Evolutionary conservation across 2,888 invertebrate species (phyloP), one percentile per base, ranked within the genome.

Genomic region (Parnassius apollo): DNA sequence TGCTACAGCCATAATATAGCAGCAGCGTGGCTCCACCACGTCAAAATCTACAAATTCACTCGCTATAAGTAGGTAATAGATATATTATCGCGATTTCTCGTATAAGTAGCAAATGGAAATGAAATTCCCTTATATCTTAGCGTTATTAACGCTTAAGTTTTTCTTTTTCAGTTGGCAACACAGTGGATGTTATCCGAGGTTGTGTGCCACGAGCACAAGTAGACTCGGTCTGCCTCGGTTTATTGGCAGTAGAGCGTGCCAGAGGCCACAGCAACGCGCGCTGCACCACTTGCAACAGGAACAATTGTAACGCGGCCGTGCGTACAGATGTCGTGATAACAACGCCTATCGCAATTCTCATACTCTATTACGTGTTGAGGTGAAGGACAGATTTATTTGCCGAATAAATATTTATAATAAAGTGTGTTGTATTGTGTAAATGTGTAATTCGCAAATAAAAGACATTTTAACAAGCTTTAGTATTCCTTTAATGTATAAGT

Each of bases 201-300:
- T 92, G 92, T 68, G 77, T 91, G 9, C 88, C 91, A 0, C 76
- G 75, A 63, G 77, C 74, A 2, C 87, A 89, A 66, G 81, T 88
- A 8, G 91, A 92, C 70, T 86, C 86, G 0, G 87, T 91, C 46
- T 92, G 92, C 71, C 73, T 83, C 25, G 84, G 81, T 18, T 75
- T 92, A 3, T 79, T 78, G 0, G 86, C 90, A 0, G 82, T 90
- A 0, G 88, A 92, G 64, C 77, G 88, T 68, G 87, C 91, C 9
- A 79, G 92, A 59, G 87, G 89, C 0, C 91, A 92, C 72, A 90
- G 88, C 67, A 86, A 91, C 73, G 91, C 88, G 0, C 81, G 85
- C n/a, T 92, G 92, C 69, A 83, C 74, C 62, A 77, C 83, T 53
- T 92, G 92, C 75, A 73, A 79, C 45, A 79, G 87, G 48, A 80